Evolutionary conservation across 2,888 invertebrate species (phyloP).

Genomic region (Cerceris rybyensis): DNA sequence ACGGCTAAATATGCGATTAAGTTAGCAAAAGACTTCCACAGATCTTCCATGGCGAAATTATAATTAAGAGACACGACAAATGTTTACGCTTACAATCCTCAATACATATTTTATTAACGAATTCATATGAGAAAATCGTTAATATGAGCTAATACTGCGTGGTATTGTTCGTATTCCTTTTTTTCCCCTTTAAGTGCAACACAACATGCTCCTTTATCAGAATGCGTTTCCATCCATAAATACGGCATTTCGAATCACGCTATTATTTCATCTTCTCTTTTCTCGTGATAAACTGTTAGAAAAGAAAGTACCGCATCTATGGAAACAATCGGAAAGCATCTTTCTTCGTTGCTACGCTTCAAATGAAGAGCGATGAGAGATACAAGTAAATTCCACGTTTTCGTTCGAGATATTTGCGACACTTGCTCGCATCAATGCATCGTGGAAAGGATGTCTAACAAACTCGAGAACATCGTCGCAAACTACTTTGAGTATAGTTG

Average conservation of each 20-base stretch:
- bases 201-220: conserved; percentile 8
- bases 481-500: conserved; percentile 37
- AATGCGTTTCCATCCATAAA: conserved; percentile 9
- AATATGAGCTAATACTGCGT: conserved; percentile 70
- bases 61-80: conserved; percentile 21
- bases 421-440: conserved; percentile 16
- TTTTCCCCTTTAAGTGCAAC: conserved; percentile 8
- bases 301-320: conserved; percentile 5
- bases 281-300: conserved; percentile 1
- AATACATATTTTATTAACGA: conserved; percentile 60
- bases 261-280: conserved; percentile 11
- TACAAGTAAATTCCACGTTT: conserved; percentile 12
- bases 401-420: conserved; percentile 20
- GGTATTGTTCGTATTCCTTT: conserved; percentile 50
- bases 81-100: conserved; percentile 3
- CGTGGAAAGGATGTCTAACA: conserved; percentile 30
- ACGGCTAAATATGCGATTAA: conserved; percentile 90
- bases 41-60: conserved; percentile 66
- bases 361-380: conserved; percentile 9
- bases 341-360: conserved; percentile 19
- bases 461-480: conserved; percentile 36
- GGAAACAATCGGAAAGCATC: conserved; percentile 5
- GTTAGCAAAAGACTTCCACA: conserved; percentile 85
- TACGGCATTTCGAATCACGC: conserved; percentile 13
- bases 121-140: conserved; percentile 64